Evolutionary conservation across 2,888 invertebrate species (phyloP).

Genomic region (Bursaphelenchus okinawaensis): DNA sequence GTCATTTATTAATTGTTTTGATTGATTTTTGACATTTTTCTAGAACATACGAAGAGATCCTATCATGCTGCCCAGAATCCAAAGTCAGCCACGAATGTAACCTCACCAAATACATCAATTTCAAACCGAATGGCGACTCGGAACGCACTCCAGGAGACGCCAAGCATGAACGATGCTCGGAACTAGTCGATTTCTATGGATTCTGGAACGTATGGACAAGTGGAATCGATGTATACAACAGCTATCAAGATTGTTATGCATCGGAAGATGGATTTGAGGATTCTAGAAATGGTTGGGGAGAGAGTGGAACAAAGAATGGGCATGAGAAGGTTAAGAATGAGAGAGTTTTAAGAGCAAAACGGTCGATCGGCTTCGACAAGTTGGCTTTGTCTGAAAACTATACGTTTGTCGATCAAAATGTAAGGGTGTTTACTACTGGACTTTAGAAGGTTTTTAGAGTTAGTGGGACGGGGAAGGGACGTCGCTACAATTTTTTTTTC

Average conservation of each 20-base stretch:
- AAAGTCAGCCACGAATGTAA: conserved; percentile 11
- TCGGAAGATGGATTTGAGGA: no score
- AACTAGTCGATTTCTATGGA: conserved; percentile 18
- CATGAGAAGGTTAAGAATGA: no score
- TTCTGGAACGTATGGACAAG: conserved; percentile 24
- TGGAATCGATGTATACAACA: conserved; percentile 32
- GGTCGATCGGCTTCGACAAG: not conserved
- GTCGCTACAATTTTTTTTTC: no score
- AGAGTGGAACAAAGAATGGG: no score
- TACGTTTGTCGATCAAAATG: conserved; percentile 26
- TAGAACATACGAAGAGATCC: conserved; percentile 8
- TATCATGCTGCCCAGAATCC: conserved; percentile 2
- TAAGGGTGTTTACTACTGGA: no score
- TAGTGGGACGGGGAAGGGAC: no score
- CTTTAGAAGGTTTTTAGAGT: no score
- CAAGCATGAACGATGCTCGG: not conserved
- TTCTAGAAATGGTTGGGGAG: not conserved
- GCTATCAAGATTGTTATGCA: conserved; percentile 34
- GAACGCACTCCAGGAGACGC: conserved; percentile 10
- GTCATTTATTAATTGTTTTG: no score
- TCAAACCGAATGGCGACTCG: conserved; percentile 45
- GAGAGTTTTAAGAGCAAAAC: not conserved
- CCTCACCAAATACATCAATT: conserved; percentile 33
- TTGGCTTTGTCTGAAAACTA: conserved; percentile 7
- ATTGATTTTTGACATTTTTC: not conserved